phyloP scores from a whole-genome alignment of 1,140 invertebrate species.

The Aphaenogaster rudis region DNA sequence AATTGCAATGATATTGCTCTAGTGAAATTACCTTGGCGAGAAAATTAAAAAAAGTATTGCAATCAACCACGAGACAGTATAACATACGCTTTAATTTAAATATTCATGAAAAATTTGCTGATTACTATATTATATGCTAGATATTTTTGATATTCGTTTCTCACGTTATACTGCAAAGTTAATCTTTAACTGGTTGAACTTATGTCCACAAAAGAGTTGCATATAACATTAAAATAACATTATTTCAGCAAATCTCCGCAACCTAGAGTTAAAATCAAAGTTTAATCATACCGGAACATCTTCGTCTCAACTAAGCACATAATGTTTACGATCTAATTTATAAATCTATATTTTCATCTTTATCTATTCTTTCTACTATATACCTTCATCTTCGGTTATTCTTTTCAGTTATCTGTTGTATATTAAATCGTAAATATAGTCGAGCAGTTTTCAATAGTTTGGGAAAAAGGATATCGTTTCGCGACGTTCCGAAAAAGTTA shows the following conservation, averaged over 20 bases:
- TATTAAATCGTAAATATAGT: constrained; percentile 6
- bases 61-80: constrained; percentile 7
- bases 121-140: constrained; percentile 29
- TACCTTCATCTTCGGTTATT: background rate
- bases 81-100: constrained; percentile 45
- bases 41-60: constrained; percentile 18
- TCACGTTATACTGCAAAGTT: background rate
- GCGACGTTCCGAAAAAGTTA: background rate
- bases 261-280: background rate
- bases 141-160: constrained; percentile 19
- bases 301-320: background rate
- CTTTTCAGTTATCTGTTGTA: background rate
- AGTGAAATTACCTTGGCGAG: constrained; percentile 13
- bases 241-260: background rate
- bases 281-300: background rate
- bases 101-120: constrained; percentile 51
- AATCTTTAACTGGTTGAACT: constrained; percentile 16
- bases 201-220: background rate
- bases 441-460: constrained; percentile 25
- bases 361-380: background rate
- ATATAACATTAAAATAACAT: background rate
- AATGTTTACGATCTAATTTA: background rate
- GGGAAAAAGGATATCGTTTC: background rate
- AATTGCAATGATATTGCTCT: constrained; percentile 44
- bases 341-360: background rate